Conservation (phyloP, 2,888 invertebrate species). For the Anoplius nigerrimus region DNA sequence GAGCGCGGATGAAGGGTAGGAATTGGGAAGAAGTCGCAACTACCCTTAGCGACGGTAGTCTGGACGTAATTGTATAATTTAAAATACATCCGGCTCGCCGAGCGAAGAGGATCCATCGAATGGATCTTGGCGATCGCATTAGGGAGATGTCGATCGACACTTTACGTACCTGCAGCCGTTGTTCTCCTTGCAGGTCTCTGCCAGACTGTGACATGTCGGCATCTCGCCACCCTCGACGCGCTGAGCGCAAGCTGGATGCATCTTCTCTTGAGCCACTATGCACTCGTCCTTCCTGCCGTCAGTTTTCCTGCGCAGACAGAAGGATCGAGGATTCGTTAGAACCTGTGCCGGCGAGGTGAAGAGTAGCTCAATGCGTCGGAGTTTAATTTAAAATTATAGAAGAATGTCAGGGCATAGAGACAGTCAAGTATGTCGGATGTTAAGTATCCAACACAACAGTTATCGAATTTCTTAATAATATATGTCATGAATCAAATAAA, state of each 20-base stretch:
- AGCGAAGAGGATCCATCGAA: no score
- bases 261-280: conserved; percentile 91
- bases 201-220: conserved; percentile 91
- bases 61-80: conserved; percentile 1
- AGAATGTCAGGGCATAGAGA: no score
- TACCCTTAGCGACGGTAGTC: neutral
- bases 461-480: no score
- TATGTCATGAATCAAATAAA: no score
- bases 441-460: no score
- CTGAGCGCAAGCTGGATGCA: conserved; percentile 93
- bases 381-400: no score
- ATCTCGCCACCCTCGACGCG: conserved; percentile 84
- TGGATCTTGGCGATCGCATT: no score
- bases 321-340: conserved; percentile 2
- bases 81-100: neutral
- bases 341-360: no score
- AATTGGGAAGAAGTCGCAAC: neutral
- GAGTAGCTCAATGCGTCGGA: no score
- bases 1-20: neutral
- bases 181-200: conserved; percentile 88
- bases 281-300: conserved; percentile 91
- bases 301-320: conserved; percentile 82
- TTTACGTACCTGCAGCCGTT: conserved; percentile 85
- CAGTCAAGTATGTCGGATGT: no score
- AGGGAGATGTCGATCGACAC: no score